These are phyloP conservation scores for Bombus superbus DNA, from an alignment of 1,140 invertebrate genomes.

Conservation along the genomic window DNA sequence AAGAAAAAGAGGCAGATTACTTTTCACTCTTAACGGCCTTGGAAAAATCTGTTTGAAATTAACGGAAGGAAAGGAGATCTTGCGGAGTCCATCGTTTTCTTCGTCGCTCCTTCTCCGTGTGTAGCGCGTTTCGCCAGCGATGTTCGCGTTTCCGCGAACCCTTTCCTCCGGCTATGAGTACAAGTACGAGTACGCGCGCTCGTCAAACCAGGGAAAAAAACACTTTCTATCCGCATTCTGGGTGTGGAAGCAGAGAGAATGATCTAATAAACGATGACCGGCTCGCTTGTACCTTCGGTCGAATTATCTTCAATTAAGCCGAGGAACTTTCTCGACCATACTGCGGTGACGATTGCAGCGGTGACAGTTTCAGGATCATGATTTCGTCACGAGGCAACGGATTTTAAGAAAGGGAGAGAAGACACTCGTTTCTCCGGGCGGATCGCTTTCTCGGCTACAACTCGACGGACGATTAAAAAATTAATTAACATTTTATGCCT, in stretches of 20 bases:
- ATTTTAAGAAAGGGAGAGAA: no score
- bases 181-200: background rate
- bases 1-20: background rate
- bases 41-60: conserved; percentile 17
- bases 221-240: conserved; percentile 61
- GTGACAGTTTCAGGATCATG: background rate
- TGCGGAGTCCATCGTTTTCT: conserved; percentile 46
- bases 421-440: background rate
- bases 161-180: conserved; percentile 39
- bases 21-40: background rate
- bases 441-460: background rate
- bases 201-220: conserved; percentile 12
- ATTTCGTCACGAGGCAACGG: background rate
- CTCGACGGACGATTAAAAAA: background rate
- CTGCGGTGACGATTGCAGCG: background rate
- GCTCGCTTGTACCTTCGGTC: background rate
- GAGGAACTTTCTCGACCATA: conserved; percentile 53
- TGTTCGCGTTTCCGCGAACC: conserved; percentile 43
- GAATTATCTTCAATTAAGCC: conserved; percentile 57
- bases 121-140: conserved; percentile 19
- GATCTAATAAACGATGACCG: conserved; percentile 49
- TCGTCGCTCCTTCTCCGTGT: conserved; percentile 14
- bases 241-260: conserved; percentile 36
- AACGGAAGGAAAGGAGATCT: conserved; percentile 59
- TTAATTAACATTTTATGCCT: background rate